Evolutionary conservation across 2,797 vertebrate genomes (phyloP), one percentile per base, ranked within the genome.

Genomic region (Malurus splendens): DNA sequence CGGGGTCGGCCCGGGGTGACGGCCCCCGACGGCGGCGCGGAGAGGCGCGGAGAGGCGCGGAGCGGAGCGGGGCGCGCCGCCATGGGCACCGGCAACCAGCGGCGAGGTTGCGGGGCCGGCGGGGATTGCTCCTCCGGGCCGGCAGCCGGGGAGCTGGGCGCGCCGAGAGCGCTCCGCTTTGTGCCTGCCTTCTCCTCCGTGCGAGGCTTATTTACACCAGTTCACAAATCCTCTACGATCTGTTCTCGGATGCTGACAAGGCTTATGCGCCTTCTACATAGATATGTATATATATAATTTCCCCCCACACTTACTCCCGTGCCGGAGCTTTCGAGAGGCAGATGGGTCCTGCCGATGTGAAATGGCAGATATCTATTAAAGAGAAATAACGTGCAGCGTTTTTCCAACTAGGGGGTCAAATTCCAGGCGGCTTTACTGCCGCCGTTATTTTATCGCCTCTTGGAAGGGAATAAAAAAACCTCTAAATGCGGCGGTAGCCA

Each of bases 1-100:
- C 96, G 97, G 97, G 99, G 98, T 99, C 98, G 98, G 97, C 96
- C 96, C 94, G 98, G 98, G 98, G 99, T 99, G 98, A 99, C 98
- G 97, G 97, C 98, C 97, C 98, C 98, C 98, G 98, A 98, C 98
- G 97, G 98, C 97, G 98, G 98, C 32, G 73, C 79, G 64, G 47
- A 48, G 56, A 4, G 2, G 39, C 30, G 30, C 41, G 60, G 60
- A 64, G 42, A 25, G 61, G 42, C n/a, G 61, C 24, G 45, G 62
- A 50, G 45, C 8, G 33, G 45, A 19, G 54, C 23, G 15, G 44
- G 44, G 25, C 27, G 4, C 17, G 20, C 52, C 47, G 38, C 18
- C 50, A 24, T 41, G 18, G n/a, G 55, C 51, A 28, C 7, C 38
- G 39, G 38, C 16, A 47, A 23, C 12, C 5, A 42, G 47, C 59